Evolutionary conservation across 2,888 invertebrate species (phyloP), one percentile per base, ranked within the genome.

Genomic region (Lobophora halterata): DNA sequence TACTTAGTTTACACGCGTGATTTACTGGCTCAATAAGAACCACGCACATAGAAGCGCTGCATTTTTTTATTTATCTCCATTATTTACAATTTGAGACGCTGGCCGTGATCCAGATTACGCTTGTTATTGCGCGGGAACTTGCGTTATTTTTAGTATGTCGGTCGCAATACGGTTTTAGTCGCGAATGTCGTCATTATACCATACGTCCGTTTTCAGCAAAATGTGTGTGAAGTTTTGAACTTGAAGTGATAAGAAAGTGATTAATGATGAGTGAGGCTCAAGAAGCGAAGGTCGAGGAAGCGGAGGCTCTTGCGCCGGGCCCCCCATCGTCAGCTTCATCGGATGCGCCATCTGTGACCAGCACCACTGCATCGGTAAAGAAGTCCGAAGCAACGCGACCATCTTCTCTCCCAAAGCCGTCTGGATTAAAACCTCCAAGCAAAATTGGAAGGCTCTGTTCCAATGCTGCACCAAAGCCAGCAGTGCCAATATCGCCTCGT

Each of bases 391-490:
- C 67, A 34, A 58, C 60, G 38, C 69, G 85, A 52, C 86, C 85
- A 13, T 66, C 82, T 43, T 74, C 79, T 18, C 62, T 87, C 43
- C 76, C 86, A 10, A 90, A 90, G 62, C 89, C 90, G 41, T 91
- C 92, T 8, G 91, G 91, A 37, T 71, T 92, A 49, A 90, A 90
- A 58, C 91, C 85, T 30, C 91, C 92, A 3, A 88, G 90, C 24
- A 92, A 91, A 77, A 93, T 93, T 63, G 92, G 92, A 40, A 79
- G 93, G 52, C 88, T 91, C 19, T 92, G 92, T 61, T 89, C 90
- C 53, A 88, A 90, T 36, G 81, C 89, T 43, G 83, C 90, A 45
- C 91, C 91, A 4, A 92, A 92, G 72, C 91, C 92, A 46, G 90
- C 91, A n/a, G 73, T 92, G 35, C 92, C 92, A 16, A 82, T 90